Conservation (phyloP, 2,113 vertebrate species). For the Oreotragus oreotragus region DNA sequence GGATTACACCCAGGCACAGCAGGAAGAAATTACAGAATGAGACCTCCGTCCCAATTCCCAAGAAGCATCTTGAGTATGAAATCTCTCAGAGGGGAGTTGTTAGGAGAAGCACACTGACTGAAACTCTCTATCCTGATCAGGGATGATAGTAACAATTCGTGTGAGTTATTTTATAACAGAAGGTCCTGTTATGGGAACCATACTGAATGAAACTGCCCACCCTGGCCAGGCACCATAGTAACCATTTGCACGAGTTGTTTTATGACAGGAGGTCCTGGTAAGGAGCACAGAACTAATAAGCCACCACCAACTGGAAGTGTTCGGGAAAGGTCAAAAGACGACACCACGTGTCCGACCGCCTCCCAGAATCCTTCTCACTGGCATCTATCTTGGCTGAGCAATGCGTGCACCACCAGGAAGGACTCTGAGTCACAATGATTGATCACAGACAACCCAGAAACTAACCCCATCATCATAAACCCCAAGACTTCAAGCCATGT, state of each 20-base stretch:
- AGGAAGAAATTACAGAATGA: not conserved
- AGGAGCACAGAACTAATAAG: not conserved
- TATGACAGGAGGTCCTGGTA: not conserved
- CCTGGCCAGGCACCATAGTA: not conserved
- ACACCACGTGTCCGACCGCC: fast-evolving
- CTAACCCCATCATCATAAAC: not conserved
- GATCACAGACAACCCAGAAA: not conserved
- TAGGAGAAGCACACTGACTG: not conserved
- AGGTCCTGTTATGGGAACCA: not conserved
- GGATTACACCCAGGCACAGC: not conserved
- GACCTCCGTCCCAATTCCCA: not conserved
- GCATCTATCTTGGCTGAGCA: not conserved
- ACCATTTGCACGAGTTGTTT: not conserved
- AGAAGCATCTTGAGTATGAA: not conserved
- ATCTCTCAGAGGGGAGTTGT: not conserved
- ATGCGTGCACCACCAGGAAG: not conserved
- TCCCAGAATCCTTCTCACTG: not conserved
- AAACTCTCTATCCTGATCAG: not conserved
- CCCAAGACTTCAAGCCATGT: not conserved
- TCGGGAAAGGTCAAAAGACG: fast-evolving
- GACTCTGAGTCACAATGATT: not conserved
- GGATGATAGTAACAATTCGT: not conserved
- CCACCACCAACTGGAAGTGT: not conserved
- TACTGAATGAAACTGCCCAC: not conserved
- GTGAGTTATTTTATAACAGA: not conserved